phyloP scores from a whole-genome alignment of 2,888 invertebrate genomes.

The Darwinula stevensoni region DNA sequence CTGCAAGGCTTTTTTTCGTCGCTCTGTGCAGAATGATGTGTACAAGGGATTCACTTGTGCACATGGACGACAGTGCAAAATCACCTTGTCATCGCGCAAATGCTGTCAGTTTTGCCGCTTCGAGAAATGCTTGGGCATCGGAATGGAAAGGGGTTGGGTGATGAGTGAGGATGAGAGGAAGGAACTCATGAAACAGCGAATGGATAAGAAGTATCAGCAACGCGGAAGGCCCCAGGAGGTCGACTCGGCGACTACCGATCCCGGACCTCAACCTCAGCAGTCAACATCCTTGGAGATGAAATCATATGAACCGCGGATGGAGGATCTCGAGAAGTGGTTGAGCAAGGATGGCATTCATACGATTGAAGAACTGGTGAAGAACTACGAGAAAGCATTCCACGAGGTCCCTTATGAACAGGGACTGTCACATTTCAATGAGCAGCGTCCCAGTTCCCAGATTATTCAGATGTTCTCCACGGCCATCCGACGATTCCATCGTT shows the following conservation, averaged over 20 bases:
- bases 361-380: slow-evolving; percentile 12
- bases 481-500: slow-evolving; percentile 13
- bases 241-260: not conserved
- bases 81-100: slow-evolving; percentile 14
- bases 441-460: slow-evolving; percentile 12
- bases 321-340: slow-evolving; percentile 9
- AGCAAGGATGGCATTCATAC: slow-evolving; percentile 10
- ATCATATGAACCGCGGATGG: slow-evolving; percentile 9
- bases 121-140: slow-evolving; percentile 15
- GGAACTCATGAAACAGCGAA: slow-evolving; percentile 12
- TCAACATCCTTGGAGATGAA: slow-evolving; percentile 9
- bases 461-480: slow-evolving; percentile 14
- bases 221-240: slow-evolving; percentile 7
- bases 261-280: slow-evolving; percentile 3
- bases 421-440: too few relatives aligned
- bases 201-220: slow-evolving; percentile 11
- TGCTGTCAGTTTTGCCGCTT: slow-evolving; percentile 16
- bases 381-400: slow-evolving; percentile 12
- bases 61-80: slow-evolving; percentile 13
- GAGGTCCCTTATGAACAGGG: slow-evolving; percentile 13
- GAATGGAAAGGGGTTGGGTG: slow-evolving; percentile 18
- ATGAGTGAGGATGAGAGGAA: slow-evolving; percentile 16
- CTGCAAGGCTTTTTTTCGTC: slow-evolving; percentile 17
- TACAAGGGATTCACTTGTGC: slow-evolving; percentile 15
- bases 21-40: slow-evolving; percentile 16